Evolutionary conservation across 2,113 vertebrate species (phyloP).

Genomic region (Nanger granti): DNA sequence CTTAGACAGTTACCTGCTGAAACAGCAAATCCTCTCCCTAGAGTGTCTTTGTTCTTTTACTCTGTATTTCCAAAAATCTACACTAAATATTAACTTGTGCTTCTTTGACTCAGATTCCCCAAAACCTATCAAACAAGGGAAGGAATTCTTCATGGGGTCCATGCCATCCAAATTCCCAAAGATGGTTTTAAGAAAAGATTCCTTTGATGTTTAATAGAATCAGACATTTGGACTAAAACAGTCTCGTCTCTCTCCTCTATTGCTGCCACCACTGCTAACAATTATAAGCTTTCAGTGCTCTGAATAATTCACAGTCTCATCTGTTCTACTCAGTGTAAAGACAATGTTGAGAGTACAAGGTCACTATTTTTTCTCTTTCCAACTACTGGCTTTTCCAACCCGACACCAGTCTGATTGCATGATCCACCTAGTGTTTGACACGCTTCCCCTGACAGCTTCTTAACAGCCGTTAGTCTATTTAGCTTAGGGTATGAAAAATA

Average conservation of each 20-base stretch:
- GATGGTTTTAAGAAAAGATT: conserved; percentile 66
- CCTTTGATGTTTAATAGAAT: conserved; percentile 75
- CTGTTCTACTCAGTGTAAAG: conserved; percentile 78
- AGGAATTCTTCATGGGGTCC: conserved; percentile 44
- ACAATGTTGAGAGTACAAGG: conserved; percentile 81
- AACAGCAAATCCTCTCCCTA: conserved; percentile 74
- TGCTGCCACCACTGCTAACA: conserved; percentile 79
- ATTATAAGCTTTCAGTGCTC: conserved; percentile 87
- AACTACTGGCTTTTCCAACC: conserved; percentile 83
- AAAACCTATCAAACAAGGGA: conserved; percentile 74
- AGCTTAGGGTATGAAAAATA: conserved; percentile 74
- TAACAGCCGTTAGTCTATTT: conserved; percentile 73
- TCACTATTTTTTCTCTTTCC: conserved; percentile 79
- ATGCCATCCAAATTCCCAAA: conserved; percentile 67
- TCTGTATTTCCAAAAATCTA: conserved; percentile 74
- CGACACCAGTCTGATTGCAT: conserved; percentile 75
- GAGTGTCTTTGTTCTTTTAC: conserved; percentile 79
- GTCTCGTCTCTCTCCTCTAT: conserved; percentile 70
- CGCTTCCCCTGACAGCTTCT: conserved; percentile 74
- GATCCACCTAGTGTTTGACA: conserved; percentile 80
- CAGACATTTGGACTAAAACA: conserved; percentile 78
- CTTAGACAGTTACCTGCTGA: conserved; percentile 72
- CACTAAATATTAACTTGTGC: conserved; percentile 80
- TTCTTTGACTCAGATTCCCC: conserved; percentile 77
- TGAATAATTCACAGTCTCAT: conserved; percentile 94